Percentiles rank a stretch among this genome's conserved stretches.
Evolutionary conservation across 2,797 vertebrate species (phyloP).

Genomic region (Rhyacichthys aspro): DNA sequence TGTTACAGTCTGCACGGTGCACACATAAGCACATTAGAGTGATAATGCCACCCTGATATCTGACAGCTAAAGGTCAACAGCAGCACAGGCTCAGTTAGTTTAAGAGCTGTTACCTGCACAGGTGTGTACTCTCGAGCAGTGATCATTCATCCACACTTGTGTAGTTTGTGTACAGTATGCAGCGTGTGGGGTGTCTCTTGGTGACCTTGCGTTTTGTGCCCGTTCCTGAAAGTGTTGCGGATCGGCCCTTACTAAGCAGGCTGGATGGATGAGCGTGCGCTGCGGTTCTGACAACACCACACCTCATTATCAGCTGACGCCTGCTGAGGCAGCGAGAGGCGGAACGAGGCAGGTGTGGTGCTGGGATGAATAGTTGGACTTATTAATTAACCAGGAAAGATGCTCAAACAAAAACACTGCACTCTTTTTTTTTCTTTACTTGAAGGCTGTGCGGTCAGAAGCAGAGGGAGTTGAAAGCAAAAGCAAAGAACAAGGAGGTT

Average conservation of each 20-base stretch:
- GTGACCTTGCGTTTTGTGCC: slow-evolving; percentile 45
- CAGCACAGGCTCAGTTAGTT: slow-evolving; percentile 1
- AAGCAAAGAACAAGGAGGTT: not conserved
- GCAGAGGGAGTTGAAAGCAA: not conserved
- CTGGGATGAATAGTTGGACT: slow-evolving; percentile 50
- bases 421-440: not conserved
- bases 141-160: slow-evolving; percentile 6
- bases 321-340: slow-evolving; percentile 58
- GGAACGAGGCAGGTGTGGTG: slow-evolving; percentile 11
- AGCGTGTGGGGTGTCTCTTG: slow-evolving; percentile 21
- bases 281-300: slow-evolving; percentile 71
- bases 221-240: slow-evolving; percentile 15
- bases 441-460: not conserved
- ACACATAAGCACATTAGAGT: slow-evolving; percentile 8
- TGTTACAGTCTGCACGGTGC: not conserved
- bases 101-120: not conserved
- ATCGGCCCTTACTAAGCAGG: slow-evolving; percentile 65
- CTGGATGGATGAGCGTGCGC: slow-evolving; percentile 66
- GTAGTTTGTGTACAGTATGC: not conserved
- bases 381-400: slow-evolving; percentile 51
- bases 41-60: slow-evolving; percentile 21
- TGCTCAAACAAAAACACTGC: slow-evolving; percentile 15
- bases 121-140: not conserved
- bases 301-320: slow-evolving; percentile 73
- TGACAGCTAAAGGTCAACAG: slow-evolving; percentile 39